Conservation (phyloP, 2,797 vertebrate genomes). For the Hylomyscus alleni region DNA sequence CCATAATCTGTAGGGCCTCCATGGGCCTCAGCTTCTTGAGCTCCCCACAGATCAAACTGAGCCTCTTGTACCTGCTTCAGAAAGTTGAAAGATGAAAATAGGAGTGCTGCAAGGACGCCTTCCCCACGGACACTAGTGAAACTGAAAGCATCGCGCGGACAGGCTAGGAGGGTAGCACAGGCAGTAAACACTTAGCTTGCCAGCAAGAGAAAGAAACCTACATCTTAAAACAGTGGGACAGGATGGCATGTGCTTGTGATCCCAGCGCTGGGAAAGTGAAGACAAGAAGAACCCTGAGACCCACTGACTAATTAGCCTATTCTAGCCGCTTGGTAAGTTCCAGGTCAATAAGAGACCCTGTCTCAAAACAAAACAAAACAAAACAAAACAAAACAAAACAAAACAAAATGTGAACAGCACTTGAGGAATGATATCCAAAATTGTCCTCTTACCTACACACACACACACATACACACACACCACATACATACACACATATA, state of each 20-base stretch:
- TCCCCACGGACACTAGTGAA: neutral
- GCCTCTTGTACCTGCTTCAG: neutral
- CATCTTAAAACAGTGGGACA: neutral
- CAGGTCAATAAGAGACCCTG: neutral
- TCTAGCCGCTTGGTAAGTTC: neutral
- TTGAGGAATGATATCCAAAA: neutral
- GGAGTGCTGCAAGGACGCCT: neutral
- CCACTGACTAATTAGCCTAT: neutral
- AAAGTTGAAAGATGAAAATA: neutral
- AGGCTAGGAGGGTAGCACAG: too few relatives aligned
- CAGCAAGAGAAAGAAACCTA: neutral
- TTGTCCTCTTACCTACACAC: neutral
- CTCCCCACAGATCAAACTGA: neutral
- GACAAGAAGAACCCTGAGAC: neutral
- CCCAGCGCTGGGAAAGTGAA: too few relatives aligned
- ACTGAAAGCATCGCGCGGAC: neutral
- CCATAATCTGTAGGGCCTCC: neutral
- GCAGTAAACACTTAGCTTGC: neutral
- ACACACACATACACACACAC: neutral
- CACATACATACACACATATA: neutral
- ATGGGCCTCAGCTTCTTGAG: neutral
- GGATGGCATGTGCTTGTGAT: too few relatives aligned
- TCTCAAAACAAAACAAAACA: neutral
- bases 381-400: neutral
- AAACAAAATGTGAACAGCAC: neutral